Evolutionary conservation across 2,888 invertebrate genomes (phyloP).

Genomic region (Tetrapedia diversipes): DNA sequence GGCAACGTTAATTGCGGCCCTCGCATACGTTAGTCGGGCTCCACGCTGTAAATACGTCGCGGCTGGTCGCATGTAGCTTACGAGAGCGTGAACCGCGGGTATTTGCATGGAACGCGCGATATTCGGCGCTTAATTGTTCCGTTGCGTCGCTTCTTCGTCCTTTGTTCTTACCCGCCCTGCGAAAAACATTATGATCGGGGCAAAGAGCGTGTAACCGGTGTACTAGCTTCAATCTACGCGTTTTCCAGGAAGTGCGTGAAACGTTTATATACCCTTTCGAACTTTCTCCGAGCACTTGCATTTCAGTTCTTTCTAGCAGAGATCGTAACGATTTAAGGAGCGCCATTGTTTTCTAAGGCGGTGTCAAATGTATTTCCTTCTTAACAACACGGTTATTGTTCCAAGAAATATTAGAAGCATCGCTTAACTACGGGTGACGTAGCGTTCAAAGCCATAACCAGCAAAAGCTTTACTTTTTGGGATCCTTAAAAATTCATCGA

Average conservation of each 20-base stretch:
- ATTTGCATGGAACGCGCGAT: constrained; percentile 55
- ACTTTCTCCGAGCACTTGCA: constrained; percentile 8
- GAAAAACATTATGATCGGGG: constrained; percentile 34
- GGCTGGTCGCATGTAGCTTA: constrained; percentile 45
- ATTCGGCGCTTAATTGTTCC: constrained; percentile 51
- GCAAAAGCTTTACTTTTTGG: too few species aligned
- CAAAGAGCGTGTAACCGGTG: constrained; percentile 50
- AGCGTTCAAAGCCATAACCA: too few species aligned
- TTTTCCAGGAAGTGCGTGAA: constrained; percentile 34
- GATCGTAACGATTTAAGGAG: not conserved
- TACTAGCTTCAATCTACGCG: constrained; percentile 7
- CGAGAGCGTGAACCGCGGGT: constrained; percentile 53
- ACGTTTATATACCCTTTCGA: constrained; percentile 22
- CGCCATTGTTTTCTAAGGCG: not conserved
- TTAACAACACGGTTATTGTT: too few species aligned
- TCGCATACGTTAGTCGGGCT: constrained; percentile 58
- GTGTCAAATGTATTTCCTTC: too few species aligned
- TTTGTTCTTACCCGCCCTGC: constrained; percentile 28
- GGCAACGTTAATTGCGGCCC: constrained; percentile 62
- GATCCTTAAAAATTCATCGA: too few species aligned
- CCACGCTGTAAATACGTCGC: constrained; percentile 53
- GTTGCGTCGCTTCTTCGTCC: constrained; percentile 38
- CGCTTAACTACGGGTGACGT: too few species aligned
- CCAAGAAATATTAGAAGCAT: too few species aligned
- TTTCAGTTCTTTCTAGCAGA: not conserved